Conservation (phyloP, 2,888 invertebrate species). For the Coenonympha glycerion region DNA sequence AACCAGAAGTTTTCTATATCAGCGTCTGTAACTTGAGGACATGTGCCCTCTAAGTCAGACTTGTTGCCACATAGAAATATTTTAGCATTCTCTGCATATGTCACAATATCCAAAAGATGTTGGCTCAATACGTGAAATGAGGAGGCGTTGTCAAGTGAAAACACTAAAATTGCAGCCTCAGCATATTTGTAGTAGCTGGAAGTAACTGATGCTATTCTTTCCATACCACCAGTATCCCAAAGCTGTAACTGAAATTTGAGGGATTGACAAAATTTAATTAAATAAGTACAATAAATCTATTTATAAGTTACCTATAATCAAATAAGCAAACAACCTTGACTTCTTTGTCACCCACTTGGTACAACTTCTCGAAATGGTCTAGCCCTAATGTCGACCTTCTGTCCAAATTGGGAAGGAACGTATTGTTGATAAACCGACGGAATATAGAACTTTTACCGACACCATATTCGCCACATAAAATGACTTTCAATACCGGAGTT, state of each 20-base stretch:
- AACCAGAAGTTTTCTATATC: slow-evolving; percentile 93
- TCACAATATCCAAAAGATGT: slow-evolving; percentile 93
- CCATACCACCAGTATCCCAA: slow-evolving; percentile 99
- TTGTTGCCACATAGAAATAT: slow-evolving; percentile 97
- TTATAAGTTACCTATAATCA: slow-evolving; percentile 16
- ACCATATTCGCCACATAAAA: slow-evolving; percentile 96
- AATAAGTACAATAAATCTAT: slow-evolving; percentile 4
- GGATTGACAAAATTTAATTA: slow-evolving; percentile 10
- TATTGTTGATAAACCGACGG: slow-evolving; percentile 90
- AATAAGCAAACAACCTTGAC: slow-evolving; percentile 78
- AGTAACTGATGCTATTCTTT: slow-evolving; percentile 94
- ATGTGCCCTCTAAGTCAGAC: slow-evolving; percentile 83
- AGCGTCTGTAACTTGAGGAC: slow-evolving; percentile 87
- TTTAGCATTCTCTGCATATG: slow-evolving; percentile 95
- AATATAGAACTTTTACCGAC: slow-evolving; percentile 97
- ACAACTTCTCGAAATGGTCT: slow-evolving; percentile 91
- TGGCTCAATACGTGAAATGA: slow-evolving; percentile 95
- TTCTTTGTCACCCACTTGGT: slow-evolving; percentile 83
- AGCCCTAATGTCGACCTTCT: slow-evolving; percentile 92
- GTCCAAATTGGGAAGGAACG: slow-evolving; percentile 88
- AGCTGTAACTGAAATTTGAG: slow-evolving; percentile 83
- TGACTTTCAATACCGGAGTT: slow-evolving; percentile 92
- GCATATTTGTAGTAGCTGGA: slow-evolving; percentile 97
- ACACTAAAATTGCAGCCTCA: slow-evolving; percentile 94
- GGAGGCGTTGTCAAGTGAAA: slow-evolving; percentile 91